These are phyloP conservation scores for Heliconius charithonia DNA, from an alignment of 2,888 invertebrate genomes.

Conservation along the genomic window DNA sequence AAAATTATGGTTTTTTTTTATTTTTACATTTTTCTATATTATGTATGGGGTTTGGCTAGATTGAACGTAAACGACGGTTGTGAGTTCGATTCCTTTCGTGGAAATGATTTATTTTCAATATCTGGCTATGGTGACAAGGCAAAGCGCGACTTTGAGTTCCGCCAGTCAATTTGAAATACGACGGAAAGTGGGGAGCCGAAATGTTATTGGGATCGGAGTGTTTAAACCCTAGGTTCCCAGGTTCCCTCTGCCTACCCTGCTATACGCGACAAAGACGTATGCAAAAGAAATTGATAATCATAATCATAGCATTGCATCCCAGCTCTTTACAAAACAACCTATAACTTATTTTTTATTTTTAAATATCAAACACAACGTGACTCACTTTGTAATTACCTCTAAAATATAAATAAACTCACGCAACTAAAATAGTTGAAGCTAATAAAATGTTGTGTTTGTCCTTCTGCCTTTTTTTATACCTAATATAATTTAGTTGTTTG, in stretches of 20 bases:
- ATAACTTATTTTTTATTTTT: not conserved
- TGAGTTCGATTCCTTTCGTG: too few species aligned
- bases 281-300: too few species aligned
- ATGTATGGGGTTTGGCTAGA: not conserved
- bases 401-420: conserved; percentile 1
- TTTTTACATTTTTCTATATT: not conserved
- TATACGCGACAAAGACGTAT: too few species aligned
- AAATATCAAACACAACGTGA: not conserved
- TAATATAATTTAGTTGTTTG: not conserved
- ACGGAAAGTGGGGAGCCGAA: too few species aligned
- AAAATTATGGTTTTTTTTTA: not conserved
- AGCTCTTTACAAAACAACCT: not conserved
- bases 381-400: not conserved
- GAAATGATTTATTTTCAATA: too few species aligned
- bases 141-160: too few species aligned
- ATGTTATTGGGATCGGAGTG: not conserved
- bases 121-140: too few species aligned
- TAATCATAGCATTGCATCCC: too few species aligned
- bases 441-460: not conserved
- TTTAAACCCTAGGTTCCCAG: not conserved
- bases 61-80: too few species aligned
- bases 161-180: too few species aligned
- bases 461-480: not conserved
- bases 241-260: not conserved
- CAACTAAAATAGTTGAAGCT: not conserved